Conservation (phyloP, 2,797 vertebrate species). For the Microctenopoma steveboyesi region DNA sequence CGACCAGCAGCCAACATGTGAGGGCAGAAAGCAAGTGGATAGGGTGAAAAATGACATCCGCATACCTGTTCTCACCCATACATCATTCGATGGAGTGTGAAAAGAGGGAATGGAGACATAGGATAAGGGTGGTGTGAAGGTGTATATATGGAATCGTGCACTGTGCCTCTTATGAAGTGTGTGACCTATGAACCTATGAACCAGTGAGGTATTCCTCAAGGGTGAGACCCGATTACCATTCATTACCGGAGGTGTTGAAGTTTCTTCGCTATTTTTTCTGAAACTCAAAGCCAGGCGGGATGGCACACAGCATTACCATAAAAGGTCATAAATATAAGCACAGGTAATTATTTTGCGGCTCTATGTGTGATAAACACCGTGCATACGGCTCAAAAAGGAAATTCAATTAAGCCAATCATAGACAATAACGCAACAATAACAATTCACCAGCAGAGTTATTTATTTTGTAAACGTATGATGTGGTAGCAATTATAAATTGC, state of each 20-base stretch:
- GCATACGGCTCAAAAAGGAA: conserved; percentile 43
- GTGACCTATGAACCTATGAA: not conserved
- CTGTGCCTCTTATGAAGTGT: conserved; percentile 5
- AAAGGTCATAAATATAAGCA: conserved; percentile 67
- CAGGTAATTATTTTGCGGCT: conserved; percentile 61
- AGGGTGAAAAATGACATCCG: conserved; percentile 75
- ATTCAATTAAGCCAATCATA: conserved; percentile 61
- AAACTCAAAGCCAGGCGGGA: conserved; percentile 11
- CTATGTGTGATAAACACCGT: conserved; percentile 57
- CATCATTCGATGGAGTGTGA: conserved; percentile 74
- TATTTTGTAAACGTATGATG: conserved; percentile 48
- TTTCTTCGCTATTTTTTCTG: conserved; percentile 35
- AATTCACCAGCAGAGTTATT: conserved; percentile 58
- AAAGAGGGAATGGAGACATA: conserved; percentile 63
- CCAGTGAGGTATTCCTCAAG: conserved; percentile 20
- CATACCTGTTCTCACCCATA: conserved; percentile 61
- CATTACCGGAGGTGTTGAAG: conserved; percentile 39
- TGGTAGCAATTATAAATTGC: conserved; percentile 39
- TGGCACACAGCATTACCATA: conserved; percentile 41
- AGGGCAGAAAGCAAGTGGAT: conserved; percentile 54
- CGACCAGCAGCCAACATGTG: conserved; percentile 17
- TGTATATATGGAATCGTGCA: conserved; percentile 21
- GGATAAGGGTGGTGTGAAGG: conserved; percentile 28
- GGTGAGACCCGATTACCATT: conserved; percentile 39
- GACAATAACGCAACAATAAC: conserved; percentile 48